phyloP scores from a whole-genome alignment of 2,113 vertebrate genomes.

The Tetrax tetrax region DNA sequence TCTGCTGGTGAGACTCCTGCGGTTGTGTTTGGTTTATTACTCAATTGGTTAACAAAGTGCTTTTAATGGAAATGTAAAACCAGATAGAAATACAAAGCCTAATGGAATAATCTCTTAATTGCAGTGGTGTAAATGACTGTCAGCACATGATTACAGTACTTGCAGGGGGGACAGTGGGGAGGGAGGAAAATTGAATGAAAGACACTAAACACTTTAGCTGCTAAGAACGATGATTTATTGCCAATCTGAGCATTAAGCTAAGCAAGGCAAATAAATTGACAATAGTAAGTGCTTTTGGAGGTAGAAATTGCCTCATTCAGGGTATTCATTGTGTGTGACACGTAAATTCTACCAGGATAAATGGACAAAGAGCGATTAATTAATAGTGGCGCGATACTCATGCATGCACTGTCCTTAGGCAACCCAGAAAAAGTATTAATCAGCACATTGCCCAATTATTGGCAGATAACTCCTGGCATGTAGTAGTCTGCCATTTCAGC shows the following conservation, averaged over 20 bases:
- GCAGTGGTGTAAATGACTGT: neutral
- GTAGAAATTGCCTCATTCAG: conserved; percentile 8
- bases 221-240: neutral
- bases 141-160: conserved; percentile 11
- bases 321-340: neutral
- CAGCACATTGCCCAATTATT: conserved; percentile 37
- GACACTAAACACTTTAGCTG: neutral
- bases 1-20: neutral
- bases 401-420: conserved; percentile 34
- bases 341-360: conserved; percentile 39
- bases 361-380: conserved; percentile 37
- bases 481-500: conserved; percentile 36
- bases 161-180: neutral
- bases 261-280: neutral
- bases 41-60: conserved; percentile 25
- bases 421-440: conserved; percentile 40
- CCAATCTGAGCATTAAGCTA: neutral
- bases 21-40: neutral
- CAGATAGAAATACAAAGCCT: conserved; percentile 23
- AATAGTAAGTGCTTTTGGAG: conserved; percentile 22
- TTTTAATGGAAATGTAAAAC: conserved; percentile 44
- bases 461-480: conserved; percentile 23
- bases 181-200: conserved; percentile 15
- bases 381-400: neutral
- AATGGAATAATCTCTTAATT: conserved; percentile 47